These are phyloP conservation scores for Gonocerus acuteangulatus DNA, from an alignment of 2,888 invertebrate species.

Conservation along the genomic window DNA sequence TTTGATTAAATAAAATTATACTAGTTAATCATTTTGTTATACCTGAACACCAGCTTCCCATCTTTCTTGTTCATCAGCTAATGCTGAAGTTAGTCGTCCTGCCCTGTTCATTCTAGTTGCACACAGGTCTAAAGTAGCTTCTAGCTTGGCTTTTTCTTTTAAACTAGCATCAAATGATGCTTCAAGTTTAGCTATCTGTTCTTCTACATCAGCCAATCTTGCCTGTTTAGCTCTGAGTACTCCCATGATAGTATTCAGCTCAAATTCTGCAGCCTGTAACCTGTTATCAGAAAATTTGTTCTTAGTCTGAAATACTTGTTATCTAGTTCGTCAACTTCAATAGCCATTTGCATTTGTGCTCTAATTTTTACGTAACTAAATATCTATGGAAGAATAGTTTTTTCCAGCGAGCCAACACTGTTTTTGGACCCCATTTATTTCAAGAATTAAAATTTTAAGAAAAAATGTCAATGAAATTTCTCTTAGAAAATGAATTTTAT, in stretches of 20 bases:
- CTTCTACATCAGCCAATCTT: constrained; percentile 73
- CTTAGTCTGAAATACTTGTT: too few relatives aligned
- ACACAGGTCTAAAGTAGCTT: constrained; percentile 67
- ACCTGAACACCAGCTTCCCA: constrained; percentile 53
- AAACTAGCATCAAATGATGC: constrained; percentile 63
- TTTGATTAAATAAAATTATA: too few relatives aligned
- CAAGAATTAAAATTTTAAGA: too few relatives aligned
- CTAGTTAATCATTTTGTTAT: too few relatives aligned
- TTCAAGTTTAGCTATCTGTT: constrained; percentile 51
- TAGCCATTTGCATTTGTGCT: too few relatives aligned
- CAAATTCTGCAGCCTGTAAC: constrained; percentile 67
- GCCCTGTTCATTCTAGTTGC: constrained; percentile 71
- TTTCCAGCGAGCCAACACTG: too few relatives aligned
- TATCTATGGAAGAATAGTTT: too few relatives aligned
- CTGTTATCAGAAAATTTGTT: constrained; percentile 40
- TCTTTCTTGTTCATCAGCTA: constrained; percentile 76
- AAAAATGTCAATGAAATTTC: too few relatives aligned
- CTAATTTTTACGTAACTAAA: too few relatives aligned
- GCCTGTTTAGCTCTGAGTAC: constrained; percentile 71
- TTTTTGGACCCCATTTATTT: too few relatives aligned
- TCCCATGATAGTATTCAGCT: constrained; percentile 67
- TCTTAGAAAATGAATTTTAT: too few relatives aligned
- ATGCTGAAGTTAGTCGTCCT: constrained; percentile 73
- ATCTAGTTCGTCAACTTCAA: too few relatives aligned
- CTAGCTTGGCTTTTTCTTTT: constrained; percentile 64